Base-by-base conservation (phyloP, 2,797 vertebrate genomes). In the Gymnoscopelus microlampas region DNA sequence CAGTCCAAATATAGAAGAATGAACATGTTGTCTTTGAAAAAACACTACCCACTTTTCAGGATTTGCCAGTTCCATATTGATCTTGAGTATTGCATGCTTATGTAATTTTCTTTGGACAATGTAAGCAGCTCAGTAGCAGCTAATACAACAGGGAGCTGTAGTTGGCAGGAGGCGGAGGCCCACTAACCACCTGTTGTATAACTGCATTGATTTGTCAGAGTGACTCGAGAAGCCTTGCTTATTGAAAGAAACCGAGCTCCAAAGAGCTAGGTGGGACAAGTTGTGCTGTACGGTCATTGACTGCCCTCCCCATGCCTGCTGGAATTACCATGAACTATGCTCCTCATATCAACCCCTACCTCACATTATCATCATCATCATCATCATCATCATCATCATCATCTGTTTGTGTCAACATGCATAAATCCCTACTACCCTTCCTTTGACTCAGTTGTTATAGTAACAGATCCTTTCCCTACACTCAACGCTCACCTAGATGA, bases 361-460 rank as follows among this genome's bases (percentile, higher is more conserved):
- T 48, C n/a, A 24, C 19, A 12, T 57, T 1, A 29, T 26, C 55
- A 3, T 11, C 53, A 10, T 23, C 59, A 15, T 23, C 59, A 7
- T 47, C 58, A 15, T 60, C 58, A 9, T 47, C 12, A 14, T 47
- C 15, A 14, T 49, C 8, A 82, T 82, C 53, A 2, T 47, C 63
- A 71, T 79, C 70, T 32, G 68, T 73, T 74, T 35, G 19, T 49
- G 53, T 75, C 26, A n/a, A 19, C 39, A 53, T 12, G 32, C 81
- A 77, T 81, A 89, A 85, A 82, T 83, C 80, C 32, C 62, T 76
- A 76, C 70, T 73, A 44, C 49, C 77, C 78, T 77, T 83, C 71
- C 76, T 88, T 77, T 79, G 81, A 78, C 81, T 85, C 15, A 23
- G 88, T 90, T 90, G 86, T 86, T 85, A 91, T 90, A 78, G 88